A percentile compares a stretch with the other conserved stretches of the same genome.
These are phyloP conservation scores for Heliconius cydno DNA, from an alignment of 2,888 invertebrate species.

Conservation along the genomic window DNA sequence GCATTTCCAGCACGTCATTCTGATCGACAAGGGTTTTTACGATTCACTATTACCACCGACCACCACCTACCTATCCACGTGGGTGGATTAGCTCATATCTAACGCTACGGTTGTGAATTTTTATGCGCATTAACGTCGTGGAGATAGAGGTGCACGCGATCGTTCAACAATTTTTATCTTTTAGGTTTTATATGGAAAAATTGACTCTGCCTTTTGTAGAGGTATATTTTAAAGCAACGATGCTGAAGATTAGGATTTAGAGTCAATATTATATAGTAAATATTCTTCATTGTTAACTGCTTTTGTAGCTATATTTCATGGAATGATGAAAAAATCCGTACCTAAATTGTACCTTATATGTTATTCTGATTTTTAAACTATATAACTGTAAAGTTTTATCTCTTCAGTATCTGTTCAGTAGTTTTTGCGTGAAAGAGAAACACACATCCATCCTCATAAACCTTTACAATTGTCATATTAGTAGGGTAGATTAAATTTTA, in stretches of 20 bases:
- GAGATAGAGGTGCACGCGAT: conserved; percentile 50
- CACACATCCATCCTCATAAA: too few relatives aligned
- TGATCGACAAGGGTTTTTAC: conserved; percentile 53
- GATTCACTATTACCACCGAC: conserved; percentile 38
- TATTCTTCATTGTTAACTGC: neutral
- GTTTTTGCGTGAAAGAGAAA: too few relatives aligned
- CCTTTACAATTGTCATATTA: too few relatives aligned
- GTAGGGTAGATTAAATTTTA: too few relatives aligned
- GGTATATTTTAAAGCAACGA: neutral
- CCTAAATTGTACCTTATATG: too few relatives aligned
- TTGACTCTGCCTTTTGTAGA: neutral
- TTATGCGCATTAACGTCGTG: conserved; percentile 51
- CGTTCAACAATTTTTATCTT: conserved; percentile 19
- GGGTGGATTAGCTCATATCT: conserved; percentile 52
- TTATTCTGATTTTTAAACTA: too few relatives aligned
- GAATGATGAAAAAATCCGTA: too few relatives aligned
- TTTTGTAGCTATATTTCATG: too few relatives aligned
- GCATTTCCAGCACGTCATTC: conserved; percentile 49
- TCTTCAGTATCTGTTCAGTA: too few relatives aligned
- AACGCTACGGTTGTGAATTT: conserved; percentile 51
- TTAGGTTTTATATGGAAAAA: neutral
- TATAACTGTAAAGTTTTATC: too few relatives aligned
- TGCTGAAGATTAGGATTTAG: neutral
- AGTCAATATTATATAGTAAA: neutral
- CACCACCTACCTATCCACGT: conserved; percentile 32